Conservation (phyloP, 2,888 invertebrate species). For the Agrypnus murinus region DNA sequence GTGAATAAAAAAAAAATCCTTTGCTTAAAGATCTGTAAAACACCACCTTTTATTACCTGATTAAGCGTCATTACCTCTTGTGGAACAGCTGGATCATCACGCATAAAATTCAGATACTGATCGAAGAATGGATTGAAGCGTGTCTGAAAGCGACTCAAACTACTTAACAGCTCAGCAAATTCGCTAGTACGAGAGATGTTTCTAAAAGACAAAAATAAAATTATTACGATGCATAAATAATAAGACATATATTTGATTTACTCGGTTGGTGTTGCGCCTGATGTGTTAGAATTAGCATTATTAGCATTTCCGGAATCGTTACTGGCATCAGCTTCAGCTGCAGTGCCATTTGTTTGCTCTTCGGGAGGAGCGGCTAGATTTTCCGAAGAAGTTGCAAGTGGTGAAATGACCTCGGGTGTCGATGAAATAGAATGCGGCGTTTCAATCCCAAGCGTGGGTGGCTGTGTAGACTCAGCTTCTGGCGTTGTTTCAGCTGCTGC, state of each 20-base stretch:
- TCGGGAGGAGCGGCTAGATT: conserved; percentile 59
- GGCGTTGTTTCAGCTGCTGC: not conserved
- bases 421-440: conserved; percentile 60
- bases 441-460: conserved; percentile 40
- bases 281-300: not conserved
- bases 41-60: too few relatives aligned
- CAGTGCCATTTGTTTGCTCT: conserved; percentile 33
- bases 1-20: too few relatives aligned
- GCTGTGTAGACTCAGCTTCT: not conserved
- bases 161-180: conserved; percentile 75
- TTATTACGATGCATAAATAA: not conserved
- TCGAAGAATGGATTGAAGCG: conserved; percentile 80
- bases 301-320: conserved; percentile 34
- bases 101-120: conserved; percentile 77
- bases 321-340: conserved; percentile 34
- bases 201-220: too few relatives aligned
- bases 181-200: conserved; percentile 71
- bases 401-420: conserved; percentile 62
- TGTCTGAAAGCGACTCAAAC: conserved; percentile 73
- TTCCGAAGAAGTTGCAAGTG: conserved; percentile 62
- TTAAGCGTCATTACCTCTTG: conserved; percentile 67
- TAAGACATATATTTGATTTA: conserved; percentile 43
- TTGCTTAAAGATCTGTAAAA: too few relatives aligned
- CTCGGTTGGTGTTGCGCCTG: conserved; percentile 51
- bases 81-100: conserved; percentile 75